phyloP scores from a whole-genome alignment of 2,888 invertebrate genomes.

The Clitarchus hookeri region DNA sequence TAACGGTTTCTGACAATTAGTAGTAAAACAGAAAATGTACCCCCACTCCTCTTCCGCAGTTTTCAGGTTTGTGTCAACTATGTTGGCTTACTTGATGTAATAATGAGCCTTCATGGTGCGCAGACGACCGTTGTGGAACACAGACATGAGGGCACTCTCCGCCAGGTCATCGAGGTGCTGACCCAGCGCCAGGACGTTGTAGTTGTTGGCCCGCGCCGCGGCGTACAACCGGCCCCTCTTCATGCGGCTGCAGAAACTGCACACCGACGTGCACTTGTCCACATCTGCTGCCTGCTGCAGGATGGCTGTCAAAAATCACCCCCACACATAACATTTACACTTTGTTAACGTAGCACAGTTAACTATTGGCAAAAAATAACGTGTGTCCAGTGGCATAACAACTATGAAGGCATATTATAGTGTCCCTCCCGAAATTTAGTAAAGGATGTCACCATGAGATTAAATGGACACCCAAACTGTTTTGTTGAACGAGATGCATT shows the following conservation, averaged over 20 bases:
- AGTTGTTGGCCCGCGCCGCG: slow-evolving; percentile 74
- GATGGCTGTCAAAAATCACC: slow-evolving; percentile 55
- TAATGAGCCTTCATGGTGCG: slow-evolving; percentile 81
- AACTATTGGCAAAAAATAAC: not conserved
- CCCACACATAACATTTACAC: too few species aligned
- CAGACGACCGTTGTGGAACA: slow-evolving; percentile 79
- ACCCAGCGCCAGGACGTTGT: slow-evolving; percentile 86
- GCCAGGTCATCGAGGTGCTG: slow-evolving; percentile 86
- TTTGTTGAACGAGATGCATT: too few species aligned
- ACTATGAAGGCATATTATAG: not conserved
- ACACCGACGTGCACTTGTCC: slow-evolving; percentile 57
- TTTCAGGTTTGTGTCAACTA: too few species aligned
- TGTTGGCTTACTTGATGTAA: slow-evolving; percentile 64
- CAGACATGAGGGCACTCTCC: slow-evolving; percentile 78
- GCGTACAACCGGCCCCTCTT: slow-evolving; percentile 76
- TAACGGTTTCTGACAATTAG: too few species aligned
- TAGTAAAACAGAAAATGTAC: too few species aligned
- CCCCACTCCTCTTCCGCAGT: too few species aligned
- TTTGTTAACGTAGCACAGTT: too few species aligned
- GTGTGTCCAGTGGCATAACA: not conserved
- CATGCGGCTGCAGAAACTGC: slow-evolving; percentile 75
- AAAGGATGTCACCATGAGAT: too few species aligned
- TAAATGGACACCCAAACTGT: too few species aligned
- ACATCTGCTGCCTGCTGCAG: slow-evolving; percentile 56
- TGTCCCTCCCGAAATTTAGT: too few species aligned